A percentile compares a stretch with the other conserved stretches of the same genome.
Conservation (phyloP, 1,140 invertebrate genomes). For the Delia radicum region DNA sequence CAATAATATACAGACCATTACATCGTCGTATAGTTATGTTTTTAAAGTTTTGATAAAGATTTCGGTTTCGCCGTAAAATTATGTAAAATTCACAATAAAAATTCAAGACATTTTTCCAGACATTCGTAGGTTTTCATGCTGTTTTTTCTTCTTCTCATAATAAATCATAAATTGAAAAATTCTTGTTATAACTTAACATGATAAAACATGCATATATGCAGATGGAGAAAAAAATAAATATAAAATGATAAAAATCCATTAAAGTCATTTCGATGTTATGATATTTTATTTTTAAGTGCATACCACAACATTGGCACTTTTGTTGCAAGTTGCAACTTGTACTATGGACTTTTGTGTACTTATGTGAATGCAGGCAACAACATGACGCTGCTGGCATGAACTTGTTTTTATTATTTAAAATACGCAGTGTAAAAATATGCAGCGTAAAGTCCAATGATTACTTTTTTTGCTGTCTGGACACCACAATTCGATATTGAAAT, state of each 20-base stretch:
- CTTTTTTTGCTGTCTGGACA: neutral
- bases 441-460: neutral
- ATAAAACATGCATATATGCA: neutral
- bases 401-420: neutral
- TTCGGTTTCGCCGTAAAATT: neutral
- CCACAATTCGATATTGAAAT: slow-evolving; percentile 4
- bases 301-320: neutral
- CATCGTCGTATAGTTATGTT: no score
- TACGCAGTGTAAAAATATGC: neutral
- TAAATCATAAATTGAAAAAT: neutral
- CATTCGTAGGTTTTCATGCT: neutral
- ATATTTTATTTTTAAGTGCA: neutral
- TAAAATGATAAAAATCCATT: neutral
- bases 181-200: neutral
- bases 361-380: neutral
- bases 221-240: neutral
- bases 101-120: neutral
- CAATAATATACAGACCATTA: neutral
- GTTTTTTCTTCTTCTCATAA: neutral
- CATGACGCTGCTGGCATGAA: neutral
- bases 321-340: neutral
- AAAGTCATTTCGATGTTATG: neutral
- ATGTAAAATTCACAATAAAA: neutral
- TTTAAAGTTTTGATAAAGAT: no score
- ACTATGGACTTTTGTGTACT: neutral